These are phyloP conservation scores for Propithecus coquereli DNA, from an alignment of 2,113 vertebrate species.

Conservation along the genomic window DNA sequence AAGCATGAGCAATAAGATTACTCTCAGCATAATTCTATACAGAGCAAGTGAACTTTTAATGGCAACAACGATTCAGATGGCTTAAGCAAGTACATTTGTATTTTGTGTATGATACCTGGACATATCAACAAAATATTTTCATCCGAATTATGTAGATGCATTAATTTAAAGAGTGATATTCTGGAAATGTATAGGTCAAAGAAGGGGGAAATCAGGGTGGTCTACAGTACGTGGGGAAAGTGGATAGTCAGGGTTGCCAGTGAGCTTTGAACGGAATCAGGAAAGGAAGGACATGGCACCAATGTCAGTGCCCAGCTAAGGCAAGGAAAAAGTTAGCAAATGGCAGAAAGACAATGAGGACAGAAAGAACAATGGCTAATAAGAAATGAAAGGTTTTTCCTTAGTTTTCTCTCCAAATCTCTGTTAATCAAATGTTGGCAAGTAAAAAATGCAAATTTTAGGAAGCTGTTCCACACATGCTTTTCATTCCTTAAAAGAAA, in stretches of 20 bases:
- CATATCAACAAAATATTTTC: background rate
- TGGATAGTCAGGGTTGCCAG: background rate
- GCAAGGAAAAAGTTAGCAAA: background rate
- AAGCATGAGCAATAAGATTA: background rate
- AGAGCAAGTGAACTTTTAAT: background rate
- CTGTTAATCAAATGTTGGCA: background rate
- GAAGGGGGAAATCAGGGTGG: background rate
- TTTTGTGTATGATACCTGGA: background rate
- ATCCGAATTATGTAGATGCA: too few species aligned
- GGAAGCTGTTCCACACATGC: background rate
- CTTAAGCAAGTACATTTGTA: background rate
- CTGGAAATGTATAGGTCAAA: too few species aligned
- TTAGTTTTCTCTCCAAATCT: background rate
- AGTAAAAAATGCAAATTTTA: background rate
- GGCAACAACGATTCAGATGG: background rate
- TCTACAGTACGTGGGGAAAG: background rate
- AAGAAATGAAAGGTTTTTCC: background rate
- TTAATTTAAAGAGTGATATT: too few species aligned
- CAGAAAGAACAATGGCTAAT: background rate
- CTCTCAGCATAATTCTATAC: background rate
- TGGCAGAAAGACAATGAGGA: background rate
- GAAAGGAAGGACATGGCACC: background rate
- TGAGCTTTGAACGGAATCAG: background rate
- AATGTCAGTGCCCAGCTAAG: background rate
- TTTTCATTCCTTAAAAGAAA: background rate